phyloP scores from a whole-genome alignment of 2,888 invertebrate genomes.

The Eilema griseolum region DNA sequence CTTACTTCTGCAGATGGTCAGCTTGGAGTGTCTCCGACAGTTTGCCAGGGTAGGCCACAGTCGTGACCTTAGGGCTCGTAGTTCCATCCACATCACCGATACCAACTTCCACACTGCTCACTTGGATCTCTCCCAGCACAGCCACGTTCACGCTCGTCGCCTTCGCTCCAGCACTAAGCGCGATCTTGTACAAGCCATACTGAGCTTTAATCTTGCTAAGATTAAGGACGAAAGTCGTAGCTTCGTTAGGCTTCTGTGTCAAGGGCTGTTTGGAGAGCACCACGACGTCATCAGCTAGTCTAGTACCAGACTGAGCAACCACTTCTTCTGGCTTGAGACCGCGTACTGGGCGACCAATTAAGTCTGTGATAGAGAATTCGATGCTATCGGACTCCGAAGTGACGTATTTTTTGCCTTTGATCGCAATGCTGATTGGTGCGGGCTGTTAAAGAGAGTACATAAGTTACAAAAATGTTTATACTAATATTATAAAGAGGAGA shows the following conservation, averaged over 20 bases:
- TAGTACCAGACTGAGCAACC: constrained; percentile 91
- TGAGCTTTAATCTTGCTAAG: constrained; percentile 92
- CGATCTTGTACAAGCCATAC: constrained; percentile 94
- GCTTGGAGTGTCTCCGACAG: constrained; percentile 91
- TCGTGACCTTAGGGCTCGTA: constrained; percentile 92
- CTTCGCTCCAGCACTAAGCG: constrained; percentile 90
- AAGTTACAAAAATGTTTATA: too few species aligned
- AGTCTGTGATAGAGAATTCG: constrained; percentile 90
- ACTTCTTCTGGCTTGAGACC: constrained; percentile 89
- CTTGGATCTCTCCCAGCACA: constrained; percentile 91
- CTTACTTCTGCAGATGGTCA: constrained; percentile 94
- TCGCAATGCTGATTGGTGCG: constrained; percentile 94
- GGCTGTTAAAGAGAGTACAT: constrained; percentile 81
- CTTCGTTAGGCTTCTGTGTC: constrained; percentile 82
- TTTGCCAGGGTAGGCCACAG: constrained; percentile 91
- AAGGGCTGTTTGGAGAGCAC: constrained; percentile 90
- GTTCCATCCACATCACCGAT: constrained; percentile 96
- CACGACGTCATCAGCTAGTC: constrained; percentile 91
- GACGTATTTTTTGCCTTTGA: constrained; percentile 93
- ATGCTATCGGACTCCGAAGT: constrained; percentile 91
- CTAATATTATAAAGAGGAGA: too few species aligned
- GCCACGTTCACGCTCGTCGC: constrained; percentile 89
- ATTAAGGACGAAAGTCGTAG: constrained; percentile 92
- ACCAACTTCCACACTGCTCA: constrained; percentile 94
- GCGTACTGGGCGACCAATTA: constrained; percentile 91